phyloP scores from a whole-genome alignment of 2,113 vertebrate genomes.

The Saccopteryx leptura region DNA sequence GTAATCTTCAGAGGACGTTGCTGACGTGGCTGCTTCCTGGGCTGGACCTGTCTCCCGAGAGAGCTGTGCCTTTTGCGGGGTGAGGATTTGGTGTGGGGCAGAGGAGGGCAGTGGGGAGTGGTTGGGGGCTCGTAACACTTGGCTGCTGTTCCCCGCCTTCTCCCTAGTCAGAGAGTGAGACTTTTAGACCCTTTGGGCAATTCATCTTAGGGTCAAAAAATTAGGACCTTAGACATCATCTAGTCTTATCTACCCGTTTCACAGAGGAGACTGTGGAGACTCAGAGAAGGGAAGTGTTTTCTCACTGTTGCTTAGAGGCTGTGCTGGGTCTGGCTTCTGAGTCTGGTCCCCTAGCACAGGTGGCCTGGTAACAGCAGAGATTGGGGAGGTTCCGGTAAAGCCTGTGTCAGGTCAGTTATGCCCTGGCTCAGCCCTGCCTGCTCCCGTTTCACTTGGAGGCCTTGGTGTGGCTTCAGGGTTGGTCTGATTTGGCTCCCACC shows the following conservation, averaged over 20 bases:
- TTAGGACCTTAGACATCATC: background rate
- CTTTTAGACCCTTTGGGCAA: background rate
- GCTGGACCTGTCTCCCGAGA: slow-evolving; percentile 62
- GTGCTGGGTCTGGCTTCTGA: background rate
- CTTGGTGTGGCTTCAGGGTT: background rate
- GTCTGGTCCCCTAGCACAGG: background rate
- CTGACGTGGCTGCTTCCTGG: slow-evolving; percentile 54
- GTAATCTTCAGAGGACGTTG: slow-evolving; percentile 45
- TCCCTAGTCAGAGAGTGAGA: background rate
- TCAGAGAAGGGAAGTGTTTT: background rate
- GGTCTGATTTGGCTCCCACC: background rate
- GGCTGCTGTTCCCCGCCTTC: background rate
- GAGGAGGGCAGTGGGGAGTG: background rate
- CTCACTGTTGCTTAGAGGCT: background rate
- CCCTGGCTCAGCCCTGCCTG: background rate
- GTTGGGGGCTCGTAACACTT: background rate
- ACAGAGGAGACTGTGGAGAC: background rate
- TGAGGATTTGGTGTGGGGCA: background rate
- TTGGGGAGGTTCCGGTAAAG: background rate
- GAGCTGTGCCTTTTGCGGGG: background rate
- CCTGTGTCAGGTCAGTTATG: background rate
- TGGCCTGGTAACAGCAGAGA: background rate
- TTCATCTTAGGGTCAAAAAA: background rate
- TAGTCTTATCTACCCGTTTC: background rate
- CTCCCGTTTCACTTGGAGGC: background rate